Conservation (phyloP, 2,797 vertebrate genomes). For the Pangasius larnaudii region DNA sequence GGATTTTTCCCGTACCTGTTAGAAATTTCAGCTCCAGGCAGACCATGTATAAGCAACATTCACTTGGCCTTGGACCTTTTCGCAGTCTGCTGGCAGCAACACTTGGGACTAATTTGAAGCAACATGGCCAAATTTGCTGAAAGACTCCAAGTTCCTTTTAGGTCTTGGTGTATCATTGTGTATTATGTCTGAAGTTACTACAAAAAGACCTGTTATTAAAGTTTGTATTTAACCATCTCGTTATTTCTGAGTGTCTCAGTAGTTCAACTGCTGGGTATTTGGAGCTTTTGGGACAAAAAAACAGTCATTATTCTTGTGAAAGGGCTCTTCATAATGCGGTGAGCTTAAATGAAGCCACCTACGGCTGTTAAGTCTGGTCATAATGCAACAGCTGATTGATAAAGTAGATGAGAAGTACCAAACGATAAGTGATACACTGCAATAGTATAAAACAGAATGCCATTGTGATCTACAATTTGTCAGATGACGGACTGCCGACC, state of each 20-base stretch:
- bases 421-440: neutral
- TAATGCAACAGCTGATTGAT: neutral
- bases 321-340: neutral
- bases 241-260: neutral
- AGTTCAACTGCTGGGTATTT: neutral
- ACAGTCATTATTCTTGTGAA: neutral
- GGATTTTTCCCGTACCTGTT: constrained; percentile 1
- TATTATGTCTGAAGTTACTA: neutral
- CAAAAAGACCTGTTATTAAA: neutral
- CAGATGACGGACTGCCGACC: neutral
- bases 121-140: neutral
- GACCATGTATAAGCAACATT: constrained; percentile 14
- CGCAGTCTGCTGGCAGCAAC: constrained; percentile 29
- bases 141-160: neutral
- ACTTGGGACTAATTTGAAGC: neutral
- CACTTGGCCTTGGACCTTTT: constrained; percentile 26
- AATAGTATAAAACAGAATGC: neutral
- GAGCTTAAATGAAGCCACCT: neutral
- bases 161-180: neutral
- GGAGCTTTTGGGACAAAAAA: neutral
- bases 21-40: constrained; percentile 24
- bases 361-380: neutral
- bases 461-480: constrained; percentile 13
- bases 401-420: neutral
- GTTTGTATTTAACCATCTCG: neutral